A percentile compares a stretch with the other conserved stretches of the same genome.
Conservation (phyloP, 2,888 invertebrate genomes). For the Eupithecia subfuscata region DNA sequence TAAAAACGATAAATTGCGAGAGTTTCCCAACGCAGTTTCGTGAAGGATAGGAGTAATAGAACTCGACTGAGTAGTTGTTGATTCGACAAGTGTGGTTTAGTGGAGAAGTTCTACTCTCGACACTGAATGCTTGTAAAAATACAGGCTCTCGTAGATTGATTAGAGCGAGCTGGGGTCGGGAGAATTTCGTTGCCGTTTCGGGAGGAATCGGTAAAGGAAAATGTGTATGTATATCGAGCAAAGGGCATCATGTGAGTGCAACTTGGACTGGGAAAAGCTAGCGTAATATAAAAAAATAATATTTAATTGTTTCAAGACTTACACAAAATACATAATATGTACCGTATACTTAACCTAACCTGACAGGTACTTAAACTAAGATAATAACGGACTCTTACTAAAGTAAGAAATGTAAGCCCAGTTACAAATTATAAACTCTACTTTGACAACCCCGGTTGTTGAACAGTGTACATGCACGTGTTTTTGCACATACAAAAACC, state of each 20-base stretch:
- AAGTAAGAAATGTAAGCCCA: not conserved
- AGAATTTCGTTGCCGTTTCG: conserved; percentile 2
- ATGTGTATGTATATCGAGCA: not conserved
- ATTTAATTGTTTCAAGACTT: not conserved
- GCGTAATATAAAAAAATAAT: not conserved
- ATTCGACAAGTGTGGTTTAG: conserved; percentile 52
- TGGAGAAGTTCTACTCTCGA: conserved; percentile 49
- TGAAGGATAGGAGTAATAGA: conserved; percentile 28
- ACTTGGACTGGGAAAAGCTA: not conserved
- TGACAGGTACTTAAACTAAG: not conserved
- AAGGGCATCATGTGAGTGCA: not conserved
- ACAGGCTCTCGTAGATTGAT: conserved; percentile 33
- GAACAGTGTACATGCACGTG: not conserved
- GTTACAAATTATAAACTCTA: not conserved
- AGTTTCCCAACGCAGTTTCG: conserved; percentile 53
- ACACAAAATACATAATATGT: no score
- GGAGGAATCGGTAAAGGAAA: not conserved
- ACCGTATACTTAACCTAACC: no score
- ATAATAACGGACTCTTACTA: not conserved
- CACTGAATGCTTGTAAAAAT: conserved; percentile 26
- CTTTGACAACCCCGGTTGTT: not conserved
- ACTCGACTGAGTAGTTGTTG: conserved; percentile 45
- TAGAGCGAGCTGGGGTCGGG: conserved; percentile 11
- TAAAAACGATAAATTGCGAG: conserved; percentile 55
- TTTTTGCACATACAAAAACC: no score